Percentiles rank a stretch among this genome's conserved stretches.
Conservation (phyloP, 92 coral and sea anemone genomes). For the Isaurus tuberculatus region DNA sequence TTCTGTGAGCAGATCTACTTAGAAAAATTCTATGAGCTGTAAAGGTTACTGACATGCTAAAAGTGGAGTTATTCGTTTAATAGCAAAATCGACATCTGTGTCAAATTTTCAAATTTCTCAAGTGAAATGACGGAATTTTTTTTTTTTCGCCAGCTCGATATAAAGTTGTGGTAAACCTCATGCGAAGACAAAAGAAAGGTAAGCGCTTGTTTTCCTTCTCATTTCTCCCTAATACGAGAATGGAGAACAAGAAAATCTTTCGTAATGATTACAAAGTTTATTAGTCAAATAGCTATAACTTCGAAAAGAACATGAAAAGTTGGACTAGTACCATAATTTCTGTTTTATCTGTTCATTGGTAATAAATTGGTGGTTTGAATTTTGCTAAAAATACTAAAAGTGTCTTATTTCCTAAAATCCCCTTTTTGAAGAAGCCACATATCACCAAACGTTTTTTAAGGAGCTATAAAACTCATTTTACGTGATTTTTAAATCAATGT, state of each 20-base stretch:
- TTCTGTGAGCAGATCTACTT: constrained; percentile 26
- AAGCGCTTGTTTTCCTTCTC: not conserved
- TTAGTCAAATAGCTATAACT: not conserved
- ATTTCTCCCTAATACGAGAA: not conserved
- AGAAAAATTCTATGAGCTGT: constrained; percentile 23
- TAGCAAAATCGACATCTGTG: constrained; percentile 1
- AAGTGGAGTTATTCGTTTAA: constrained; percentile 19
- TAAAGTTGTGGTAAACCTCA: not conserved
- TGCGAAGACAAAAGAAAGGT: constrained; percentile 2
- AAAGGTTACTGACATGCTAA: not conserved
- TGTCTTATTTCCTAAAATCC: not conserved
- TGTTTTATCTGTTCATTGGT: not conserved
- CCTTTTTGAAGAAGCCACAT: not conserved
- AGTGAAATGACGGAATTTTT: not conserved
- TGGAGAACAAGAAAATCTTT: not conserved
- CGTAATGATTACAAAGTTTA: not conserved
- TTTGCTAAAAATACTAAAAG: not conserved
- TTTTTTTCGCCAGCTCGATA: constrained; percentile 3
- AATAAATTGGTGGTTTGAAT: constrained; percentile 31
- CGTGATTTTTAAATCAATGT: not conserved
- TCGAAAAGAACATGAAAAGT: not conserved
- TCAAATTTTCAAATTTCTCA: not conserved
- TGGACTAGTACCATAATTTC: not conserved
- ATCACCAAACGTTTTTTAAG: not conserved
- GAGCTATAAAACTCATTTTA: not conserved